Conservation (phyloP, 2,797 vertebrate species). For the Muscicapa striata region DNA sequence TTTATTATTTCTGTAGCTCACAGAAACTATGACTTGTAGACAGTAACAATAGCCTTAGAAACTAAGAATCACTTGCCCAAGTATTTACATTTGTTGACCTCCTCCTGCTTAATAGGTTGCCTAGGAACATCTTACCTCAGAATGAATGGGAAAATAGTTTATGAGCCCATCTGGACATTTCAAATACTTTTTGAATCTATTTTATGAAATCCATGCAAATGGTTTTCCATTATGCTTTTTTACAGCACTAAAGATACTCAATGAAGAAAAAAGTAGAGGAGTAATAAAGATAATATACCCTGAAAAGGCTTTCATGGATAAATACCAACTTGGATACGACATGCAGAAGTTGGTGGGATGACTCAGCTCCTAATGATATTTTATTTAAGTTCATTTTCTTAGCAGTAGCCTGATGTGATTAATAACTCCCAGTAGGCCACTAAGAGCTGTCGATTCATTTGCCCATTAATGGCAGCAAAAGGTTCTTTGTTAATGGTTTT, state of each 20-base stretch:
- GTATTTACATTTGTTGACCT: slow-evolving; percentile 6
- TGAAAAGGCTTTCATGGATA: not conserved
- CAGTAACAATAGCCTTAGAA: not conserved
- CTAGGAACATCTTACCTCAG: slow-evolving; percentile 1
- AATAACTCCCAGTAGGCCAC: slow-evolving; percentile 10
- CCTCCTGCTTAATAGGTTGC: not conserved
- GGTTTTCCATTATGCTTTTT: not conserved
- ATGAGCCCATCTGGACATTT: not conserved
- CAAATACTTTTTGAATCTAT: not conserved
- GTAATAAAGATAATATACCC: not conserved
- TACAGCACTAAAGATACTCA: not conserved
- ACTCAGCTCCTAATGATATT: slow-evolving; percentile 21
- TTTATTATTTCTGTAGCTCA: not conserved
- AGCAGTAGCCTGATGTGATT: slow-evolving; percentile 27
- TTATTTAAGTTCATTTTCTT: slow-evolving; percentile 45
- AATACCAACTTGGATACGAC: not conserved
- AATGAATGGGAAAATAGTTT: not conserved
- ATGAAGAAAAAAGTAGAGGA: not conserved
- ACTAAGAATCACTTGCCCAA: not conserved
- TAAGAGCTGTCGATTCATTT: slow-evolving; percentile 22
- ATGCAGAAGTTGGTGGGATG: not conserved
- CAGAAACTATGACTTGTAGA: not conserved
- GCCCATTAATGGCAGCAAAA: slow-evolving; percentile 12
- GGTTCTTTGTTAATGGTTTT: slow-evolving; percentile 43
- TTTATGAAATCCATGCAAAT: slow-evolving; percentile 1